A percentile compares a stretch with the other conserved stretches of the same genome.
These are phyloP conservation scores for Acrobasis suavella DNA, from an alignment of 2,888 invertebrate species.

Conservation along the genomic window DNA sequence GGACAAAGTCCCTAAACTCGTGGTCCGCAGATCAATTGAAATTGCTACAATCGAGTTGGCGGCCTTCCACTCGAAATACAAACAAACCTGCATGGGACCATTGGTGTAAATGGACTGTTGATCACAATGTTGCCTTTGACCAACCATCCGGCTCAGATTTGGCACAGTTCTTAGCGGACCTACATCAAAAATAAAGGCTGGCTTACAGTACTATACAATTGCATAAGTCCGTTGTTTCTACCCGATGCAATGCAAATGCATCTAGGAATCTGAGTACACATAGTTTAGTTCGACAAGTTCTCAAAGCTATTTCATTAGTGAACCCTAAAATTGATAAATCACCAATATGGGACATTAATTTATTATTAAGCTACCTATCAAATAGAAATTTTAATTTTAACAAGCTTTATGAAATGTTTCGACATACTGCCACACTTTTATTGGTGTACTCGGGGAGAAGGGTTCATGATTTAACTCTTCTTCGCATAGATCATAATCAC, in stretches of 20 bases:
- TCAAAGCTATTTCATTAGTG: slow-evolving; percentile 28
- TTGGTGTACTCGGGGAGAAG: slow-evolving; percentile 16
- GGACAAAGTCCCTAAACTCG: slow-evolving; percentile 25
- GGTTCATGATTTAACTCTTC: slow-evolving; percentile 3
- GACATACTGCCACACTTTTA: slow-evolving; percentile 16
- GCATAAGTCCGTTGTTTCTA: slow-evolving; percentile 33
- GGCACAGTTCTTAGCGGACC: slow-evolving; percentile 28
- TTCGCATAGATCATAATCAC: slow-evolving; percentile 6
- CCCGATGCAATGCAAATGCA: slow-evolving; percentile 26
- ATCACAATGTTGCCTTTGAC: slow-evolving; percentile 9
- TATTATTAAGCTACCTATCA: not conserved
- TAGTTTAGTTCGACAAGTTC: slow-evolving; percentile 31
- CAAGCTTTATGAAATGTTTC: slow-evolving; percentile 7
- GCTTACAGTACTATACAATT: slow-evolving; percentile 30
- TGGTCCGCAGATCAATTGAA: slow-evolving; percentile 31
- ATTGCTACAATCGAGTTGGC: slow-evolving; percentile 29
- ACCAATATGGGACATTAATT: slow-evolving; percentile 33
- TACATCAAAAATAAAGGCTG: slow-evolving; percentile 25
- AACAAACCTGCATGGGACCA: slow-evolving; percentile 28
- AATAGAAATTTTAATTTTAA: not conserved
- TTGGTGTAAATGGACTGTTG: slow-evolving; percentile 26
- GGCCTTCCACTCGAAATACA: slow-evolving; percentile 29
- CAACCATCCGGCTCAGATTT: not conserved
- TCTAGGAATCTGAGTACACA: slow-evolving; percentile 29
- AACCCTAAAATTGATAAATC: slow-evolving; percentile 20